These are phyloP conservation scores for Platycnemis pennipes DNA, from an alignment of 2,888 invertebrate species.

Conservation along the genomic window DNA sequence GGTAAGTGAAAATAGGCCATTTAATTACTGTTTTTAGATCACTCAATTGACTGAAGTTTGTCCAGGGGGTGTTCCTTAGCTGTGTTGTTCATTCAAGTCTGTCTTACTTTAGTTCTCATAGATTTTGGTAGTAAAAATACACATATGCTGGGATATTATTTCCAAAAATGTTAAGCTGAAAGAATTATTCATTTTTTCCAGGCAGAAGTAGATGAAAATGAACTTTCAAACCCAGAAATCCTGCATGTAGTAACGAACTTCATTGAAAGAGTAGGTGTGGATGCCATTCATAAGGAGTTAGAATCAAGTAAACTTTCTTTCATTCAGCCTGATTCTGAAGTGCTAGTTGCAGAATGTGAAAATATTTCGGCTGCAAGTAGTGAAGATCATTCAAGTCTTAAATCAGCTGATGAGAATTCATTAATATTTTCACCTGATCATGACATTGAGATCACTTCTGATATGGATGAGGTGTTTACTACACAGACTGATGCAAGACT, in stretches of 20 bases:
- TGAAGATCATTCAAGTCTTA: background rate
- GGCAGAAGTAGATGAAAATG: conserved; percentile 29
- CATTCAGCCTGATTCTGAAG: background rate
- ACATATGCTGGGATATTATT: no score
- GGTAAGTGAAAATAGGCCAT: background rate
- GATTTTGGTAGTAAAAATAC: background rate
- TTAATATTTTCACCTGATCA: background rate
- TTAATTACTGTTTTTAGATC: background rate
- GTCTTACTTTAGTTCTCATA: background rate
- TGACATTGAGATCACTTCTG: conserved; percentile 41
- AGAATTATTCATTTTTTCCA: background rate
- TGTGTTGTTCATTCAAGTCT: background rate
- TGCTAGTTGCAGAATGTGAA: background rate
- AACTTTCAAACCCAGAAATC: conserved; percentile 29
- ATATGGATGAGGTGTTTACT: conserved; percentile 47
- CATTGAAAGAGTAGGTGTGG: conserved; percentile 30
- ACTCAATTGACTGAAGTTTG: background rate
- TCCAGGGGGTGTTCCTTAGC: background rate
- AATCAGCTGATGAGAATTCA: conserved; percentile 19
- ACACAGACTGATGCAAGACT: background rate
- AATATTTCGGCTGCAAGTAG: background rate
- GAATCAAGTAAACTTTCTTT: background rate
- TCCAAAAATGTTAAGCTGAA: background rate
- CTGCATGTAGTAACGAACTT: background rate
- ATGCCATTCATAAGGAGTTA: conserved; percentile 24